Evolutionary conservation across 1,140 invertebrate species (phyloP), one percentile per base, ranked within the genome.

Genomic region (Lasioglossum albipes): DNA sequence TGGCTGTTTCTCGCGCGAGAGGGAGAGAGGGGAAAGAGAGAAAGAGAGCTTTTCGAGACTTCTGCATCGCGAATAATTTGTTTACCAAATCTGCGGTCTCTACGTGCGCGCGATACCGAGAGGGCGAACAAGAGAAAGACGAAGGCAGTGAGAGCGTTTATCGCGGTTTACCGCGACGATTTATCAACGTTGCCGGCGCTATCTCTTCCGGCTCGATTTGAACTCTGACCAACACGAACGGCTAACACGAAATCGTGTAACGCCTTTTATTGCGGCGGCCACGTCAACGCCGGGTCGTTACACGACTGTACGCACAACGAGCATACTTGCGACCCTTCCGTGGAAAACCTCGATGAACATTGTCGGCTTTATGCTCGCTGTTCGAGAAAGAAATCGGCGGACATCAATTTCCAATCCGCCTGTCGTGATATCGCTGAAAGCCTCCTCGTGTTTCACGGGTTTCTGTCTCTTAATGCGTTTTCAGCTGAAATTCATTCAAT

Each of bases 131-230:
- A 68, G 41, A 66, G 79, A 86, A 82, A 81, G 76, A 72, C 59
- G 45, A 68, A 78, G 66, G 62, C 81, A 82, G 69, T 52, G 85
- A 81, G 74, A 81, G 74, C 85, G 82, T 87, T 87, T 87, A 87
- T 87, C 86, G 85, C 79, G 79, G 85, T 82, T 73, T 59, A 85
- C 86, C 85, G 75, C 82, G 77, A 79, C 86, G 86, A 87, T 87
- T 88, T 87, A 86, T 88, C 86, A 85, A 67, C 85, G 84, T 83
- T 82, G 73, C 82, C 75, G 68, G 86, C 52, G 68, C 79, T 87
- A 87, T 87, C 84, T 87, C 86, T 79, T 80, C 82, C 85, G 85
- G 74, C 75, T 84, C 74, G 75, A 87, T 84, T 84, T 87, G 86
- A 87, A 87, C 85, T 87, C 75, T 87, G 85, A 87, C 84, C 86